Base-by-base conservation (phyloP, 1,140 invertebrate species). In the Platyscapa corneri region DNA sequence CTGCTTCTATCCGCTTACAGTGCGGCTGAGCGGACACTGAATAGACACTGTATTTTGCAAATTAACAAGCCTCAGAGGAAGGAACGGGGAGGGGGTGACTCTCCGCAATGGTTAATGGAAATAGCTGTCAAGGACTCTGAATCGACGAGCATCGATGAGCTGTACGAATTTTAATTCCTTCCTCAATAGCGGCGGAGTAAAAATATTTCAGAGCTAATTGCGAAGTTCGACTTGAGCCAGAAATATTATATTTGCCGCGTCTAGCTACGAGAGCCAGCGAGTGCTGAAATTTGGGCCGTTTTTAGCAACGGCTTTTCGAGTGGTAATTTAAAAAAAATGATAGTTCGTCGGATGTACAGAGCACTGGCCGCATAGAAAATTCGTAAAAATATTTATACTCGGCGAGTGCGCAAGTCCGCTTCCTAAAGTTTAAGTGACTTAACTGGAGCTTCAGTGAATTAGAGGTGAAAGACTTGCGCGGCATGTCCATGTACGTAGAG, bases 401-500 rank as follows among this genome's bases (percentile, higher is more conserved):
- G 0, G 16, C 32, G 10, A 32, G 16, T 34, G 32, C 16, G 12
- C 8, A 67, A 67, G 32, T 67, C 32, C 32, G 53, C 56, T 82
- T 56, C 77, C 42, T 67, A 64, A 53, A 32, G n/a, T 56, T 77
- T 5, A 34, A 49, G 12, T 34, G 46, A 32, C 46, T 56, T 23
- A 56, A 20, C 30, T 27, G n/a, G 30, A 34, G 46, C 46, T 77
- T 56, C 56, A 77, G 27, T 77, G 75, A 77, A 77, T 77, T 76
- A 49, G 34, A 75, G 82, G 56, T 65, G 53, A 76, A 76, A 76
- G 46, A n/a, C 39, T 46, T 14, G n/a, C 14, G 72, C 72, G 7
- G 0, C 18, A n/a, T n/a, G 64, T 77, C 53, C 7, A 64, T 27
- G 60, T 70, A 70, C 81, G 70, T 72, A 85, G 60, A 80, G 60